Conservation (phyloP, 2,888 invertebrate genomes). For the Mystacides longicornis region DNA sequence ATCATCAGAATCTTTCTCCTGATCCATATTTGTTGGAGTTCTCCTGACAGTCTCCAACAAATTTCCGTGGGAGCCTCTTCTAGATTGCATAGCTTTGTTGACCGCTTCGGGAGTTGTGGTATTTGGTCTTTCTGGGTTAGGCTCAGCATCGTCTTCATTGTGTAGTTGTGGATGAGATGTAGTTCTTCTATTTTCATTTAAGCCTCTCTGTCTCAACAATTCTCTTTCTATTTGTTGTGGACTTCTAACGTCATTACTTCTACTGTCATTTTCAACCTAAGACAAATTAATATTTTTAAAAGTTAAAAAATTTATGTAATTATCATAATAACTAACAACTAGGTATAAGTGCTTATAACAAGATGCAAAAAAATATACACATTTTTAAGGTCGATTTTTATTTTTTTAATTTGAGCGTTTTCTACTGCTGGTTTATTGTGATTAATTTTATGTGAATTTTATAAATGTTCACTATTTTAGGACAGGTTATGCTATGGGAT, state of each 20-base stretch:
- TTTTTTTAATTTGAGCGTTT: no score
- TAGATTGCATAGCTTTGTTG: conserved; percentile 27
- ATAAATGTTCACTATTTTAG: no score
- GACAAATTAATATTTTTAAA: conserved; percentile 28
- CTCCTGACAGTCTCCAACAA: conserved; percentile 44
- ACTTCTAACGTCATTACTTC: conserved; percentile 48
- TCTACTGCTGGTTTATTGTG: no score
- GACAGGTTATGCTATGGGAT: no score
- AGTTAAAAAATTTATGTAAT: no score
- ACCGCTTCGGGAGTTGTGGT: conserved; percentile 38
- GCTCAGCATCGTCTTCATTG: conserved; percentile 36
- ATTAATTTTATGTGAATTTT: no score
- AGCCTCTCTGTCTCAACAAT: conserved; percentile 48
- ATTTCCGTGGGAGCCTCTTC: conserved; percentile 56
- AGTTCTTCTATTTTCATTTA: conserved; percentile 51
- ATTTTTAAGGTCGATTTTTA: no score
- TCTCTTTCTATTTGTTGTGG: conserved; percentile 57
- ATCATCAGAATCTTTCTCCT: conserved; percentile 52
- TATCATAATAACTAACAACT: no score
- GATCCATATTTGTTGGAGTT: conserved; percentile 31
- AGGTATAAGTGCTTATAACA: no score
- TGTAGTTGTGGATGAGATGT: conserved; percentile 62
- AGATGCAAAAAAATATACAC: no score
- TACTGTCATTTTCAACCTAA: conserved; percentile 44
- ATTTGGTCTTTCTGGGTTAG: conserved; percentile 35